phyloP scores from a whole-genome alignment of 2,797 vertebrate species.

The Melanotaenia nigrans region DNA sequence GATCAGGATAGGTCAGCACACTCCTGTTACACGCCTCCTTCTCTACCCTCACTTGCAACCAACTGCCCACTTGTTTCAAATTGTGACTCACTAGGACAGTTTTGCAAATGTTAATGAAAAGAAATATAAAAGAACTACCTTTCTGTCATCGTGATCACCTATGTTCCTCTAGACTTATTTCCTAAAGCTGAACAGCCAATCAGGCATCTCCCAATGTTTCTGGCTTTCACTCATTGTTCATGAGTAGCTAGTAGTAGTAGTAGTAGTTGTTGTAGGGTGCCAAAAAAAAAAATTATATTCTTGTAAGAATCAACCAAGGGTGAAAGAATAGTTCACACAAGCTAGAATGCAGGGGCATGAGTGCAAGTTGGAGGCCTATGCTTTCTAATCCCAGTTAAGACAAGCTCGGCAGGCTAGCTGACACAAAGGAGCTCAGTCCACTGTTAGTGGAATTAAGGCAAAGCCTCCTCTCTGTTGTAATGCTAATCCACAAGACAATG shows the following conservation, averaged over 20 bases:
- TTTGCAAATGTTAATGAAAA: conserved; percentile 17
- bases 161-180: too few relatives aligned
- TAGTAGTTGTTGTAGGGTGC: background rate
- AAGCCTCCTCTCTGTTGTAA: conserved; percentile 79
- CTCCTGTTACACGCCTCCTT: conserved; percentile 42
- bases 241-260: background rate
- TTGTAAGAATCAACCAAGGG: conserved; percentile 22
- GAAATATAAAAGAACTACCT: conserved; percentile 10
- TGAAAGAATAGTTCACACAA: conserved; percentile 29
- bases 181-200: too few relatives aligned
- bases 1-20: conserved; percentile 44
- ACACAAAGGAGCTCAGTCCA: conserved; percentile 74
- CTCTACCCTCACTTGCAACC: conserved; percentile 31
- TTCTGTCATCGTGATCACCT: background rate
- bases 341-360: conserved; percentile 24
- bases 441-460: conserved; percentile 79
- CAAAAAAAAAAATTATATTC: background rate
- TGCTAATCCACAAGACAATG: conserved; percentile 81
- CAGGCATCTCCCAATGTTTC: too few relatives aligned
- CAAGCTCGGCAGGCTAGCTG: conserved; percentile 61
- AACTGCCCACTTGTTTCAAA: conserved; percentile 43
- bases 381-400: conserved; percentile 78
- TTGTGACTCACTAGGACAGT: conserved; percentile 50
- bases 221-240: too few relatives aligned
- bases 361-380: conserved; percentile 36